Evolutionary conservation across 2,113 vertebrate species (phyloP).

Genomic region (Phyllostomus discolor): DNA sequence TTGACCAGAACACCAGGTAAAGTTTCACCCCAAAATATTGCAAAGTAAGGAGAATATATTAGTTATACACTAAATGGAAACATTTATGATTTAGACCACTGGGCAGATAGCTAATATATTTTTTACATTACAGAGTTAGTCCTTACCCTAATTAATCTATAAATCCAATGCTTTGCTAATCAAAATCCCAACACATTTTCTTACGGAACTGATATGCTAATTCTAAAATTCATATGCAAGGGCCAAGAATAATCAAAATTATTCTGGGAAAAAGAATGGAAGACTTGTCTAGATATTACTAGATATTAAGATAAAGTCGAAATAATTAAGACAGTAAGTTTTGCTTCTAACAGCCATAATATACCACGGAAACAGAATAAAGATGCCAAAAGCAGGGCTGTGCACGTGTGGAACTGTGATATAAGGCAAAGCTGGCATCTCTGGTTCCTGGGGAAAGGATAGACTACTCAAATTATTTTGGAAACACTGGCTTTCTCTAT

Average conservation of each 20-base stretch:
- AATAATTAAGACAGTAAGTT: neutral
- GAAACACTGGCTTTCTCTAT: neutral
- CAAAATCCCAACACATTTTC: neutral
- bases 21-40: neutral
- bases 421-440: neutral
- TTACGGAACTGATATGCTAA: neutral
- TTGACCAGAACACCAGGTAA: neutral
- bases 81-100: slow-evolving; percentile 11
- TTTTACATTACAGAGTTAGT: slow-evolving; percentile 21
- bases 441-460: neutral
- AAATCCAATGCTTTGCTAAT: slow-evolving; percentile 15
- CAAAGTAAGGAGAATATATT: neutral
- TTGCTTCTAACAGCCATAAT: neutral
- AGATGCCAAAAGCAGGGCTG: neutral
- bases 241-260: neutral
- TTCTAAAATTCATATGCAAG: neutral
- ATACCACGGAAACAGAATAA: neutral
- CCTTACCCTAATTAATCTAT: neutral
- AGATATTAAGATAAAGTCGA: slow-evolving; percentile 17
- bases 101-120: neutral
- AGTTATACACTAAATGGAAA: neutral
- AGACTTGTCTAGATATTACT: neutral
- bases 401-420: neutral
- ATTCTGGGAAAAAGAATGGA: neutral
- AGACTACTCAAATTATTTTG: neutral